These are phyloP conservation scores for Onychostruthus taczanowskii DNA, from an alignment of 2,113 vertebrate species.

Conservation along the genomic window DNA sequence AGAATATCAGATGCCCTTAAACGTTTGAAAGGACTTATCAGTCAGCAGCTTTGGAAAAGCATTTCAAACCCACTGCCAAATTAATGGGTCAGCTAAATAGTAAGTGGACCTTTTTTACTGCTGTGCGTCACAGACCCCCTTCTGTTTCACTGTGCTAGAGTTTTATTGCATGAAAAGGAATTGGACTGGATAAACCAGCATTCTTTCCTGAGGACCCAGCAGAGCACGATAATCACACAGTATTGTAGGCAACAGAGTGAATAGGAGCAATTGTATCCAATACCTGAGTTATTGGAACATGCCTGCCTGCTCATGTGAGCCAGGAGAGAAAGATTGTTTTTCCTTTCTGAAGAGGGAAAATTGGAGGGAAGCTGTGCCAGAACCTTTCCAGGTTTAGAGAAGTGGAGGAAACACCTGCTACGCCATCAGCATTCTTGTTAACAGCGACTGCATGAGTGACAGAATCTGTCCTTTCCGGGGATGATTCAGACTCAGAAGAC, in stretches of 20 bases:
- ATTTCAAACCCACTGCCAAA: neutral
- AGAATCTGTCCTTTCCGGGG: constrained; percentile 67
- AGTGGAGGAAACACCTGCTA: constrained; percentile 69
- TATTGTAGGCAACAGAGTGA: neutral
- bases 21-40: neutral
- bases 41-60: neutral
- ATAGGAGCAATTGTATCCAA: neutral
- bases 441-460: constrained; percentile 41
- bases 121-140: neutral
- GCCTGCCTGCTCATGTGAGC: constrained; percentile 14
- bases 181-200: neutral
- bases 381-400: constrained; percentile 69
- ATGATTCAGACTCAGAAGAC: constrained; percentile 71
- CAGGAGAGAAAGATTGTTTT: constrained; percentile 40
- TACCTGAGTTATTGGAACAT: constrained; percentile 38
- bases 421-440: constrained; percentile 60
- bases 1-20: neutral
- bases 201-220: neutral
- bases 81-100: neutral
- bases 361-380: constrained; percentile 44
- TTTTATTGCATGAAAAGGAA: neutral
- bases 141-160: neutral
- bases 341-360: constrained; percentile 47
- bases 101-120: neutral
- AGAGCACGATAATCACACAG: neutral